Evolutionary conservation across 1,140 invertebrate species (phyloP).

Genomic region (Amyelois transitella): DNA sequence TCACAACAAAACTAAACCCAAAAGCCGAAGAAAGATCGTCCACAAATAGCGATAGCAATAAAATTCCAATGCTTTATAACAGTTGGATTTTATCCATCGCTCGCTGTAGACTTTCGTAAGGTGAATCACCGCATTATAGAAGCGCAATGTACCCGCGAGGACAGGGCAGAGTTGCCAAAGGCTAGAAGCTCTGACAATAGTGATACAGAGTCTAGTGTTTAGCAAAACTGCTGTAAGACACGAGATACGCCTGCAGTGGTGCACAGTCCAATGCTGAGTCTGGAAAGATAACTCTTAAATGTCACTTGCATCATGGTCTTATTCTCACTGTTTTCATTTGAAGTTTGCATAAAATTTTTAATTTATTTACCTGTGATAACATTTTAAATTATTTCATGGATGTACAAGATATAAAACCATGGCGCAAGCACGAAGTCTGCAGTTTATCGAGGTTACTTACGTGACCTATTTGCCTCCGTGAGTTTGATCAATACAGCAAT

Average conservation of each 20-base stretch:
- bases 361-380: too few relatives aligned
- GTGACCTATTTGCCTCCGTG: conserved; percentile 14
- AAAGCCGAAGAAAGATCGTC: conserved; percentile 46
- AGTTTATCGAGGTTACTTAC: conserved; percentile 15
- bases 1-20: conserved; percentile 16
- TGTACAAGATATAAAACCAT: neutral
- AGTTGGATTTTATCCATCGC: conserved; percentile 67
- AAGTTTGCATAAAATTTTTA: too few relatives aligned
- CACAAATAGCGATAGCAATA: conserved; percentile 63
- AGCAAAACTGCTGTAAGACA: conserved; percentile 35
- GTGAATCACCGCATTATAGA: conserved; percentile 16
- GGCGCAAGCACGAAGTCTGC: neutral
- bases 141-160: conserved; percentile 27
- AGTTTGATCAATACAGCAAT: neutral
- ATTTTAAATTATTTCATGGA: neutral
- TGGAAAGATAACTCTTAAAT: conserved; percentile 2
- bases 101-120: conserved; percentile 53
- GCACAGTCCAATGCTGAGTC: neutral
- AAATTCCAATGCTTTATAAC: conserved; percentile 59
- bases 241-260: conserved; percentile 10
- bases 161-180: conserved; percentile 40
- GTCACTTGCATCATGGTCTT: conserved; percentile 12
- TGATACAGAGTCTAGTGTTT: conserved; percentile 48
- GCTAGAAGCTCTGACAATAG: conserved; percentile 34
- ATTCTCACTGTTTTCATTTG: neutral